A percentile compares a stretch with the other conserved stretches of the same genome.
phyloP scores from a whole-genome alignment of 30 jellyfish, hydroid and myxozoan species.

The Pseudorhiza aurosa region DNA sequence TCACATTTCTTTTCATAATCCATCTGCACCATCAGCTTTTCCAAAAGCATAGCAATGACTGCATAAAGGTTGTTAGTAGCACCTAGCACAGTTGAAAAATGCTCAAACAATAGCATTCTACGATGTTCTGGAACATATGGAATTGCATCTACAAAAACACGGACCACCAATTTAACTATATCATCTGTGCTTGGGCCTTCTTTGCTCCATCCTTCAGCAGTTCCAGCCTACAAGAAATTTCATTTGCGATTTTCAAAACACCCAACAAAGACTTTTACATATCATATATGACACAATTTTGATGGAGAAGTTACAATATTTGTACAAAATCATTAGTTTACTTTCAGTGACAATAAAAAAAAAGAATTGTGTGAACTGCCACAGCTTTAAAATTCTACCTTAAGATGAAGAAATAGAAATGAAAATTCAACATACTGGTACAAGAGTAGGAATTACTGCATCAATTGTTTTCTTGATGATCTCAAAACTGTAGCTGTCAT shows the following conservation, averaged over 20 bases:
- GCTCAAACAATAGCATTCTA: conserved; percentile 72
- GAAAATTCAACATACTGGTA: too few species aligned
- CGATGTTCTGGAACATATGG: conserved; percentile 98
- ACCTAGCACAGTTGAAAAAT: conserved; percentile 71
- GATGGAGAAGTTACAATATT: too few species aligned
- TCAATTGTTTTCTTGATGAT: conserved; percentile 84
- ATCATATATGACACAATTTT: too few species aligned
- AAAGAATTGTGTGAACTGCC: too few species aligned
- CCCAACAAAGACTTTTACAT: too few species aligned
- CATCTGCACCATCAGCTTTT: conserved; percentile 42
- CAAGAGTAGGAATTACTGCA: conserved; percentile 83
- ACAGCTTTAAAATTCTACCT: too few species aligned
- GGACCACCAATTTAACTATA: conserved; percentile 72
- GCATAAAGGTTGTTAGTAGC: conserved; percentile 50
- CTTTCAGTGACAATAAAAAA: too few species aligned
- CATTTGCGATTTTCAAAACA: too few species aligned
- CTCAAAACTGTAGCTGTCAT: conserved; percentile 83
- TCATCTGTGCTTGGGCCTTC: conserved; percentile 32
- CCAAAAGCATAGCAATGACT: conserved; percentile 67
- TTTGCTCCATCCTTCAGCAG: conserved; percentile 9
- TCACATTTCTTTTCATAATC: not conserved
- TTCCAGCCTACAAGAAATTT: conserved; percentile 33
- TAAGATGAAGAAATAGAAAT: too few species aligned
- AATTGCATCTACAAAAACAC: conserved; percentile 92
- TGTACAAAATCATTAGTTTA: too few species aligned